Percentiles rank a stretch among this genome's conserved stretches.
These are phyloP conservation scores for Gerris lacustris DNA, from an alignment of 2,888 invertebrate species.

Conservation along the genomic window DNA sequence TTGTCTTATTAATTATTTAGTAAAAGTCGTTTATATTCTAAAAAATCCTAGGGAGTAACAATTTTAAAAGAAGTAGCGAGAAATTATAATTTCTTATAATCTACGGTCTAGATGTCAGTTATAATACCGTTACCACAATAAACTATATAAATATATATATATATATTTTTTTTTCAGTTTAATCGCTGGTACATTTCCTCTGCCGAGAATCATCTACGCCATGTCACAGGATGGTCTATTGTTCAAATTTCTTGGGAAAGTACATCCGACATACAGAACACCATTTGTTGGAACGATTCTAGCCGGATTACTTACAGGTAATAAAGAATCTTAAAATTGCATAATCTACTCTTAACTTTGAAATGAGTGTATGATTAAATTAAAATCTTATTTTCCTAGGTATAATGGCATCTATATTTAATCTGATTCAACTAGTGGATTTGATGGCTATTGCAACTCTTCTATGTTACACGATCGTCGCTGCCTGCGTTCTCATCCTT, in stretches of 20 bases:
- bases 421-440: slow-evolving; percentile 68
- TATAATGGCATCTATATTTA: slow-evolving; percentile 67
- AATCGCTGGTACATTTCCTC: slow-evolving; percentile 66
- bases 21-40: too few relatives aligned
- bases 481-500: slow-evolving; percentile 69
- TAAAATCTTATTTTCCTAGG: slow-evolving; percentile 39
- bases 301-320: slow-evolving; percentile 58
- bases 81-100: too few relatives aligned
- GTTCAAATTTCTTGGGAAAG: slow-evolving; percentile 55
- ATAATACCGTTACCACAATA: too few relatives aligned
- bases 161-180: slow-evolving; percentile 43
- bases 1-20: too few relatives aligned
- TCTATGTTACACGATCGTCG: slow-evolving; percentile 78
- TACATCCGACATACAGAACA: slow-evolving; percentile 57
- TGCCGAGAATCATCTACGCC: slow-evolving; percentile 72
- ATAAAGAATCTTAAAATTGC: slow-evolving; percentile 18
- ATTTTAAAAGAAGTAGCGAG: too few relatives aligned
- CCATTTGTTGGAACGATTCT: slow-evolving; percentile 61
- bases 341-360: too few relatives aligned
- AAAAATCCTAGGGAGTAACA: too few relatives aligned
- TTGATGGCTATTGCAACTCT: slow-evolving; percentile 86
- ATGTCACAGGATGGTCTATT: slow-evolving; percentile 78
- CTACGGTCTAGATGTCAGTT: too few relatives aligned
- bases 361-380: too few relatives aligned
- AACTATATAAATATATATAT: too few relatives aligned